Conservation (phyloP, 2,797 vertebrate genomes). For the Stomatorhinus walkeri region DNA sequence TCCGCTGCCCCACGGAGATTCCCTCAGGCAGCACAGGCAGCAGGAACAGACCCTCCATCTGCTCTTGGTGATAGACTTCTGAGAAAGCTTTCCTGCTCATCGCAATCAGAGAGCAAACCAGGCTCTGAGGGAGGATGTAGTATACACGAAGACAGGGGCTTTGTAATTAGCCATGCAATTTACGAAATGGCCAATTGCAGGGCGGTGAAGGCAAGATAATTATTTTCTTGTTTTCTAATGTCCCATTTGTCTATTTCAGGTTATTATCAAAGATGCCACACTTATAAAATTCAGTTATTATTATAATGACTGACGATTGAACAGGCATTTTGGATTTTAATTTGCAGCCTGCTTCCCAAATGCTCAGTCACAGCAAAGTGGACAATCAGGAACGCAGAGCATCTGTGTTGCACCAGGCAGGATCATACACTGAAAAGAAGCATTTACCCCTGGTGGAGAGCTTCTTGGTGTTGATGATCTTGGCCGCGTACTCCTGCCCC, state of each 20-base stretch:
- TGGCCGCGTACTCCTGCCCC: slow-evolving; percentile 93
- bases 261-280: neutral
- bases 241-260: neutral
- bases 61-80: neutral
- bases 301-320: neutral
- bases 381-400: neutral
- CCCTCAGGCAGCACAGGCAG: neutral
- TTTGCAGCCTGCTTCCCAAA: neutral
- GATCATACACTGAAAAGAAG: neutral
- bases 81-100: neutral
- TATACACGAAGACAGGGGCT: neutral
- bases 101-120: neutral
- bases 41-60: neutral
- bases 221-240: neutral
- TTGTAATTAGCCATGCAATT: neutral
- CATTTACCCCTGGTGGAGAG: slow-evolving; percentile 87
- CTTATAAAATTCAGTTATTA: neutral
- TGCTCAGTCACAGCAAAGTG: neutral
- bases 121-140: neutral
- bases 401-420: neutral
- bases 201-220: neutral
- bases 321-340: neutral
- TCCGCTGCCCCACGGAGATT: neutral
- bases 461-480: slow-evolving; percentile 99
- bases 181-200: neutral